Evolutionary conservation across 2,888 invertebrate species (phyloP).

Genomic region (Actias luna): DNA sequence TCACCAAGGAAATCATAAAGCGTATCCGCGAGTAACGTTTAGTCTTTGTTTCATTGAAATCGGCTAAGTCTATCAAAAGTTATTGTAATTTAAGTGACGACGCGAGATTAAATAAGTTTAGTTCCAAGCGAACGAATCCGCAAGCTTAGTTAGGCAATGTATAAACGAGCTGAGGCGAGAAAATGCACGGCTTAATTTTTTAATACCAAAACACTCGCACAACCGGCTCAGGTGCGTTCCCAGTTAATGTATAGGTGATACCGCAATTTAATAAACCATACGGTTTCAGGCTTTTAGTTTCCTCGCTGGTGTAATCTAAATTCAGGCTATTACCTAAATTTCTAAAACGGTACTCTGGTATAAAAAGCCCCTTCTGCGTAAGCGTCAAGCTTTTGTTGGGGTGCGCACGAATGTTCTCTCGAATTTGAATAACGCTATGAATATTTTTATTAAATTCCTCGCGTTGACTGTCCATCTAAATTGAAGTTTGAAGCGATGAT

Average conservation of each 20-base stretch:
- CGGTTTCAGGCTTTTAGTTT: conserved; percentile 1
- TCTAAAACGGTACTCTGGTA: neutral
- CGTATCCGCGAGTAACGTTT: too few species aligned
- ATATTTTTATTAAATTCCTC: neutral
- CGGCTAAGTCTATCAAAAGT: too few species aligned
- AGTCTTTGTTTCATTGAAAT: too few species aligned
- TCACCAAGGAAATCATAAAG: too few species aligned
- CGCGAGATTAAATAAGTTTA: too few species aligned
- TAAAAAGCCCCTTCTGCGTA: neutral
- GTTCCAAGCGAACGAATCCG: too few species aligned
- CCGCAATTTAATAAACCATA: neutral
- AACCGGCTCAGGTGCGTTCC: neutral
- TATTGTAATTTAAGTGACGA: too few species aligned
- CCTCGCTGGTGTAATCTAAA: neutral
- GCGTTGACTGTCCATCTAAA: neutral
- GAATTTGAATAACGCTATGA: neutral
- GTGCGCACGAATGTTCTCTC: neutral
- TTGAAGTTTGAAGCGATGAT: too few species aligned
- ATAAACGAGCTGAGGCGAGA: neutral
- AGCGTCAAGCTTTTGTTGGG: neutral
- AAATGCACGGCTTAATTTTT: neutral
- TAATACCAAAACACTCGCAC: neutral
- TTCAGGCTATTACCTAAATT: neutral
- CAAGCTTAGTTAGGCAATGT: too few species aligned
- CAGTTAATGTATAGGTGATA: neutral